Evolutionary conservation across 2,888 invertebrate species (phyloP), one percentile per base, ranked within the genome.

Genomic region (Ischnus inquisitorius): DNA sequence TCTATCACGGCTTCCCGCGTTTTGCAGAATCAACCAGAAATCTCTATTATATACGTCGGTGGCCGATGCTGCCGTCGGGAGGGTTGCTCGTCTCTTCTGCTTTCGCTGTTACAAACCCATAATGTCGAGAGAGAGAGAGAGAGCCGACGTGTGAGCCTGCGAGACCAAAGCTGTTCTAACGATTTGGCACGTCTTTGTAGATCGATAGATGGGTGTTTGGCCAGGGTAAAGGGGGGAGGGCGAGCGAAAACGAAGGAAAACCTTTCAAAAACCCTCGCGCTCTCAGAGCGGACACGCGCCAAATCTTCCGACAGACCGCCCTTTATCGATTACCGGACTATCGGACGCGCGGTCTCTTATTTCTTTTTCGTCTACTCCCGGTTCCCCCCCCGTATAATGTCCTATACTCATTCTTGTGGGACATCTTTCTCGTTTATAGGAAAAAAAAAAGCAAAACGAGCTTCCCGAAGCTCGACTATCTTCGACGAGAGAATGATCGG

Each of bases 11-110:
- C 85, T 83, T 84, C 78, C 34, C 86, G 62, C 85, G 86, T 86
- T 77, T 89, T 75, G 85, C 86, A 83, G 87, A 90, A 89, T 89
- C 88, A 81, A 85, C 82, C 84, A 82, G 87, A 89, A 88, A 87
- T 89, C 88, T 89, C 88, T 88, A 89, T 89, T 88, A 89, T 74
- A 85, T 67, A 43, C 46, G 67, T 67, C 51, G 48, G 46, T 19
- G 16, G 78, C 64, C 3, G n/a, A 25, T 39, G 28, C 46, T 19
- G n/a, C 14, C 51, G 65, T 62, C 16, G 39, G 62, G 25, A 4
- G 14, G 43, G 25, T 74, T 71, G 64, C 60, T 51, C 60, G 16
- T 65, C 75, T 69, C 75, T 57, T 69, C 64, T 57, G 69, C 51
- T 41, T 83, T 64, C 64, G 28, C 64, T 48, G n/a, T 22, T 57